These are phyloP conservation scores for Chaetodon trifascialis DNA, from an alignment of 2,113 vertebrate species.

Conservation along the genomic window DNA sequence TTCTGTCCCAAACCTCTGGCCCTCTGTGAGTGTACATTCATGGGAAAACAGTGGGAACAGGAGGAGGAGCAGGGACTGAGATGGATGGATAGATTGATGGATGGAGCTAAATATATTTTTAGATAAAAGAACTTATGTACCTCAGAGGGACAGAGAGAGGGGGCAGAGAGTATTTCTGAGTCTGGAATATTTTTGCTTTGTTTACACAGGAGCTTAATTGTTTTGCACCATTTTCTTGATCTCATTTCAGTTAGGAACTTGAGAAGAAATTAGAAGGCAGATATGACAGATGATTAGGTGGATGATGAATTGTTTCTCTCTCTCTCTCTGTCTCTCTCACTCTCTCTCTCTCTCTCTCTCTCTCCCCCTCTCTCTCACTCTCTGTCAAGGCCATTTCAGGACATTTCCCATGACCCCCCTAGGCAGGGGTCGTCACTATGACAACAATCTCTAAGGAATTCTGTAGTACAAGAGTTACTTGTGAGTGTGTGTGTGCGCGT, in stretches of 20 bases:
- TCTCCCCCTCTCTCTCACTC: not conserved
- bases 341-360: constrained; percentile 7
- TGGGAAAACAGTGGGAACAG: constrained; percentile 59
- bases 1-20: constrained; percentile 62
- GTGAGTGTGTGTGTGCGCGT: constrained; percentile 10
- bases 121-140: not conserved
- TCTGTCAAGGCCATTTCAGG: constrained; percentile 55
- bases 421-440: constrained; percentile 59
- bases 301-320: constrained; percentile 28
- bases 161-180: not conserved
- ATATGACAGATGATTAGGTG: constrained; percentile 42
- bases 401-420: constrained; percentile 78
- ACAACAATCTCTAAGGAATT: constrained; percentile 54
- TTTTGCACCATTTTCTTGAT: not conserved
- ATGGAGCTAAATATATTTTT: constrained; percentile 48
- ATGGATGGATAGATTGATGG: constrained; percentile 43
- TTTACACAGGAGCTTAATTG: not conserved
- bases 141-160: not conserved
- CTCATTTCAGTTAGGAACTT: not conserved
- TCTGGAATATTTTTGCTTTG: not conserved
- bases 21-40: constrained; percentile 31
- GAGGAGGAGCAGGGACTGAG: constrained; percentile 28
- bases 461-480: constrained; percentile 30
- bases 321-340: not conserved
- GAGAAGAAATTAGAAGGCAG: not conserved